A percentile compares a stretch with the other conserved stretches of the same genome.
Conservation (phyloP, 2,797 vertebrate genomes). For the Eutrigla gurnardus region DNA sequence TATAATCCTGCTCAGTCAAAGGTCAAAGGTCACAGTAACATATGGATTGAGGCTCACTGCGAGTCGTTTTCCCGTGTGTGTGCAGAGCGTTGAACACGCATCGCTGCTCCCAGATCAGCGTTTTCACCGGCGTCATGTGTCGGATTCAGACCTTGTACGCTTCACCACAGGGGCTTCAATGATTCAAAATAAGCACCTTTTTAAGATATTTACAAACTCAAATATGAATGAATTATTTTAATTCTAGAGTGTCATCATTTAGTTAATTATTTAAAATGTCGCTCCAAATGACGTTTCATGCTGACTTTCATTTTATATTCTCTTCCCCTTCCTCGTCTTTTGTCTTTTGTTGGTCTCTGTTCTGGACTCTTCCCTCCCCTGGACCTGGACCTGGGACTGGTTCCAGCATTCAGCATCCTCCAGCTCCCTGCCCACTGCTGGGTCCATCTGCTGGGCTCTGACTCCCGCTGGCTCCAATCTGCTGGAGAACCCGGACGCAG, state of each 20-base stretch:
- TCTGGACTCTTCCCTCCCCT: neutral
- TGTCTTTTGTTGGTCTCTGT: neutral
- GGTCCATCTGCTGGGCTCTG: conserved; percentile 24
- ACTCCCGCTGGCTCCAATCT: conserved; percentile 13
- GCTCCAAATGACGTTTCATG: no score
- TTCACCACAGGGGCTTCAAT: no score
- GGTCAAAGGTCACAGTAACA: conserved; percentile 51
- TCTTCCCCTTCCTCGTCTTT: no score
- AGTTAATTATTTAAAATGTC: neutral
- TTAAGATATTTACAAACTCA: no score
- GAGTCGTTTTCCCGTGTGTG: neutral
- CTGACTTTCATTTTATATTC: no score
- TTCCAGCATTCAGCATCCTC: conserved; percentile 26
- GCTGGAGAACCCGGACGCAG: neutral
- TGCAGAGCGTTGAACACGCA: conserved; percentile 39
- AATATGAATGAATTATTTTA: no score
- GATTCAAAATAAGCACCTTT: no score
- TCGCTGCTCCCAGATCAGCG: neutral
- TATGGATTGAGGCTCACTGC: conserved; percentile 50
- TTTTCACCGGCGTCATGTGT: no score
- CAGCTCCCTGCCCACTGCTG: conserved; percentile 11
- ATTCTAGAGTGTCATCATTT: neutral
- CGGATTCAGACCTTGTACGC: neutral
- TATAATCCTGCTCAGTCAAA: conserved; percentile 20
- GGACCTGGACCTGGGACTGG: neutral